Evolutionary conservation across 2,888 invertebrate genomes (phyloP), one percentile per base, ranked within the genome.

Genomic region (Leistus spinibarbis): DNA sequence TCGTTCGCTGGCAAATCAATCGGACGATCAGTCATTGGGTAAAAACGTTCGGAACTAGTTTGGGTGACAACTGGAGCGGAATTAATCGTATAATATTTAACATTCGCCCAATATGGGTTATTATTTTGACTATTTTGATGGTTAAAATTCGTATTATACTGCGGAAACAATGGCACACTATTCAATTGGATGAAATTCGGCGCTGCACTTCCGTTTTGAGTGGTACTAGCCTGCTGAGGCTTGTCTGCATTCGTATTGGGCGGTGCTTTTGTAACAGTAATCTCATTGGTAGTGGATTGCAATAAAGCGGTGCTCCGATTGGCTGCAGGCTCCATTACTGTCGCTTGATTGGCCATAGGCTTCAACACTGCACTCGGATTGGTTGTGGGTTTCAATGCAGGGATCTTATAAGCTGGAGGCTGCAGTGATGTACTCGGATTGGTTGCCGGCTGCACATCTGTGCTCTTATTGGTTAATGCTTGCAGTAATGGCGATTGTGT

Each of bases 61-160:
- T 3, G 22, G 7, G 40, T 40, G 22, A 13, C 10, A n/a, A 40
- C 16, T 67, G 66, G 10, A 3, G 53, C 60, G 4, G 72, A 77
- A 76, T 85, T 85, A 0, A 85, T 81, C 0, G 84, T 82, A 75
- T 82, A 85, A 78, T 82, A 84, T 63, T 82, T 82, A 10, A 77
- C 76, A 22, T 80, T 80, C 20, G 77, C 76, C 82, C 80, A 81
- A 54, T 22, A 19, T n/a, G 40, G 67, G 7, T 63, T 71, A 1
- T 17, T 13, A 17, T 9, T 27, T 24, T 53, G 54, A 24, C 54
- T 57, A 16, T 56, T n/a, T n/a, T 19, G 24, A n/a, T 3, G 24
- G 19, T 54, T 57, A 9, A 16, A 19, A 27, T 53, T 27, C 16
- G 19, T 56, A 13, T 54, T 19, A 7, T 62, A 57, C 40, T 68